Evolutionary conservation across 2,113 vertebrate genomes (phyloP).

Genomic region (Sylvia atricapilla): DNA sequence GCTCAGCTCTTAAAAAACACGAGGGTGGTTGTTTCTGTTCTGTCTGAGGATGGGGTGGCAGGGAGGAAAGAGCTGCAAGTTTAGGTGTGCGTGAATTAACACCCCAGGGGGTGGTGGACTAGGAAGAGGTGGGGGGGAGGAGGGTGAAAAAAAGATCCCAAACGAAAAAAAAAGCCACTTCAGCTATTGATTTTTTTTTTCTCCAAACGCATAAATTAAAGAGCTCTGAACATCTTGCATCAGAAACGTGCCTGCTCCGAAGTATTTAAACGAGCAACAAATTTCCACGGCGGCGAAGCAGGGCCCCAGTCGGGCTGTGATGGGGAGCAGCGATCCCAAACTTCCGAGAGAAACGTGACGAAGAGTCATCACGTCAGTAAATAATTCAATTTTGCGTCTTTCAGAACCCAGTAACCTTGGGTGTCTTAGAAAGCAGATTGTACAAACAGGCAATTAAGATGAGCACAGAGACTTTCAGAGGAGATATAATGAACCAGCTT

Average conservation of each 20-base stretch:
- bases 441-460: constrained; percentile 77
- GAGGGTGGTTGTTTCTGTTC: not conserved
- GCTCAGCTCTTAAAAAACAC: not conserved
- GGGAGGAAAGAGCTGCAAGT: not conserved
- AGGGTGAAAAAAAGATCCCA: not conserved
- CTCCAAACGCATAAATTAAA: not conserved
- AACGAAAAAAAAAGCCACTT: not conserved
- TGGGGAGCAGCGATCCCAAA: constrained; percentile 21
- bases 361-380: constrained; percentile 68
- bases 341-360: constrained; percentile 59
- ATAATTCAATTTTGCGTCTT: constrained; percentile 74
- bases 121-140: too few relatives aligned
- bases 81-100: not conserved
- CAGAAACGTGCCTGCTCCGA: not conserved
- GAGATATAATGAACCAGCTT: constrained; percentile 78
- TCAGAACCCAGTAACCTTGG: constrained; percentile 75
- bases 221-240: not conserved
- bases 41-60: not conserved
- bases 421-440: constrained; percentile 77
- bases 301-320: not conserved
- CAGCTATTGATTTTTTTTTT: not conserved
- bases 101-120: too few relatives aligned
- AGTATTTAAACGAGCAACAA: constrained; percentile 3
- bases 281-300: not conserved
- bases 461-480: constrained; percentile 75